Evolutionary conservation across 2,888 invertebrate genomes (phyloP).

Genomic region (Apodemia duryi): DNA sequence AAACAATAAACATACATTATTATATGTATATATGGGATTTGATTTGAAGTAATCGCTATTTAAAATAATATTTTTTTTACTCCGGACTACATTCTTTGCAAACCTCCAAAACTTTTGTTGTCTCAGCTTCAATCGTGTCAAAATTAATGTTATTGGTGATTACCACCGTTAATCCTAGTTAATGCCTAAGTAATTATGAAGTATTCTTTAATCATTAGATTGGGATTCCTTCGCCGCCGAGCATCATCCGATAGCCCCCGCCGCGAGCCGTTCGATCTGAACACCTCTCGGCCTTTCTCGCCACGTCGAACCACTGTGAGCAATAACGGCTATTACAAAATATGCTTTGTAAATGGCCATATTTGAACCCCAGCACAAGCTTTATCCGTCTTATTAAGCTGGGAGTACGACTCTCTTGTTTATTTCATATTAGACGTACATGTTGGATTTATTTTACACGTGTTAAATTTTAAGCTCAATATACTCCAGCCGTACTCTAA

Average conservation of each 20-base stretch:
- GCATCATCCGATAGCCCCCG: slow-evolving; percentile 78
- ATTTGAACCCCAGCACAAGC: slow-evolving; percentile 54
- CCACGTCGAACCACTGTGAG: slow-evolving; percentile 79
- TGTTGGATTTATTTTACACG: background rate
- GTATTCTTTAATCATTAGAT: slow-evolving; percentile 40
- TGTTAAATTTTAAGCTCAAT: background rate
- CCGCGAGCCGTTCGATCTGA: slow-evolving; percentile 66
- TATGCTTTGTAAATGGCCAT: slow-evolving; percentile 80
- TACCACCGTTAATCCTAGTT: too few species aligned
- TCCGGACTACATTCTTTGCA: too few species aligned
- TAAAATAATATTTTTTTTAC: too few species aligned
- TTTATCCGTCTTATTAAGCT: slow-evolving; percentile 29
- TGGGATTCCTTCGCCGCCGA: slow-evolving; percentile 74
- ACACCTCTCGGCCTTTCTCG: slow-evolving; percentile 69
- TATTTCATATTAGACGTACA: background rate
- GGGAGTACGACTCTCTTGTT: slow-evolving; percentile 8
- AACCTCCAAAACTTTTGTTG: too few species aligned
- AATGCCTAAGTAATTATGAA: too few species aligned
- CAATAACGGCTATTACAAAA: slow-evolving; percentile 78
- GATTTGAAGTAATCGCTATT: too few species aligned
- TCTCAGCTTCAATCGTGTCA: too few species aligned
- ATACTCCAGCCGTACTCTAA: slow-evolving; percentile 1
- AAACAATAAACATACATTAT: too few species aligned
- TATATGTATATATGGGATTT: too few species aligned
- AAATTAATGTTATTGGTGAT: too few species aligned